Evolutionary conservation across 2,113 vertebrate genomes (phyloP).

Genomic region (Paraplagusia blochii): DNA sequence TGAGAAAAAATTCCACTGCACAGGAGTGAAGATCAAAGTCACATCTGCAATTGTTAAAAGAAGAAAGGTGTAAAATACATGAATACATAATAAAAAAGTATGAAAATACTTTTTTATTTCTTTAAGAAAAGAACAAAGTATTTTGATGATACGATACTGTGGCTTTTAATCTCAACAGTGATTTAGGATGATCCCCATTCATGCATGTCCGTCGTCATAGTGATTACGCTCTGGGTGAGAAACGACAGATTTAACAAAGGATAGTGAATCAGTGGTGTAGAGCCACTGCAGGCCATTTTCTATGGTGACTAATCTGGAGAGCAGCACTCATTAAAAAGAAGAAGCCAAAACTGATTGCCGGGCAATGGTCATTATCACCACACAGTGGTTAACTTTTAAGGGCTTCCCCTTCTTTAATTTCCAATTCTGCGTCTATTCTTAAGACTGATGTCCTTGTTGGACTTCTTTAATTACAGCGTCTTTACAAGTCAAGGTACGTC

Average conservation of each 20-base stretch:
- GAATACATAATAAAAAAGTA: no score
- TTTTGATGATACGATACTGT: background rate
- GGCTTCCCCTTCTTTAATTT: conserved; percentile 37
- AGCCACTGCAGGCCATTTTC: conserved; percentile 41
- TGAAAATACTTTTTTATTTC: no score
- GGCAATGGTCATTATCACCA: conserved; percentile 40
- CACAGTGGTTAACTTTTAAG: conserved; percentile 40
- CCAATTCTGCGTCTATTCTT: conserved; percentile 13
- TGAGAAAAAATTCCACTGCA: background rate
- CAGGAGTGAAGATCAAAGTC: conserved; percentile 12
- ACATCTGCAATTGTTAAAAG: conserved; percentile 5
- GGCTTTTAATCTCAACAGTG: conserved; percentile 39
- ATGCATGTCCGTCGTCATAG: conserved; percentile 47
- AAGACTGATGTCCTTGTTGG: conserved; percentile 16
- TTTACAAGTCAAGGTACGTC: background rate
- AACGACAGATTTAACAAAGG: conserved; percentile 57
- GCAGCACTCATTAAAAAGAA: conserved; percentile 28
- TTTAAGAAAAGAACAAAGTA: no score
- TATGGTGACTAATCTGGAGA: conserved; percentile 51
- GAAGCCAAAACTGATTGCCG: conserved; percentile 37
- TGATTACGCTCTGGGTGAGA: conserved; percentile 47
- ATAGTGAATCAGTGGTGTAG: conserved; percentile 48
- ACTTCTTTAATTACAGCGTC: conserved; percentile 14
- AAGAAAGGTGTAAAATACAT: background rate
- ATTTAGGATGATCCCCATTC: conserved; percentile 56